These are phyloP conservation scores for Drosophila picticornis DNA, from an alignment of 2,888 invertebrate genomes.

Conservation along the genomic window DNA sequence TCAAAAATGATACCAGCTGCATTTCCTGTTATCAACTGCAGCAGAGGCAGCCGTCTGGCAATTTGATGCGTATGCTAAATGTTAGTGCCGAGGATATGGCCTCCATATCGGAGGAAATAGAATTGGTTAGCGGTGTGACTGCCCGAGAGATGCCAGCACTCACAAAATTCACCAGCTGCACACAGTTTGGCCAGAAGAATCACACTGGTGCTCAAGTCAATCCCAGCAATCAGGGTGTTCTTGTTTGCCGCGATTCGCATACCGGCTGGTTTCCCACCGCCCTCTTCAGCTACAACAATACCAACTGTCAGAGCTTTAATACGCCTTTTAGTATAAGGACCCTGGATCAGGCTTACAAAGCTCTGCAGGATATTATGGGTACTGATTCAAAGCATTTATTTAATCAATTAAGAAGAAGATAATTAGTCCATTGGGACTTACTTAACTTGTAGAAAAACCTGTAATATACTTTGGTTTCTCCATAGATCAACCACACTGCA, in stretches of 20 bases:
- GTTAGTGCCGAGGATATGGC: constrained; percentile 76
- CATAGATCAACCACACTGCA: constrained; percentile 79
- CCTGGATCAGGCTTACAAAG: constrained; percentile 70
- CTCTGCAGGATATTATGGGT: constrained; percentile 82
- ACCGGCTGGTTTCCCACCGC: constrained; percentile 91
- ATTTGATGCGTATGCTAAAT: constrained; percentile 64
- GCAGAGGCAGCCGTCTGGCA: constrained; percentile 65
- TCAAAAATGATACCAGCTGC: constrained; percentile 63
- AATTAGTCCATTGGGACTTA: neutral
- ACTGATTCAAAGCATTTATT: constrained; percentile 2
- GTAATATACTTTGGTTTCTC: neutral
- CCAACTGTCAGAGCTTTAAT: constrained; percentile 85
- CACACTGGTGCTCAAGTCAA: constrained; percentile 52
- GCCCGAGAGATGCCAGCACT: constrained; percentile 47
- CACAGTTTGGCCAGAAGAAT: constrained; percentile 74
- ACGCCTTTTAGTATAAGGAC: constrained; percentile 71
- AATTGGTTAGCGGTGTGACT: constrained; percentile 53
- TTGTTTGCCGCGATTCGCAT: constrained; percentile 88
- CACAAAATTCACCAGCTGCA: constrained; percentile 74
- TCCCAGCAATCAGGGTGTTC: constrained; percentile 88
- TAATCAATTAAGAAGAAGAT: neutral
- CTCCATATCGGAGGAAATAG: constrained; percentile 73
- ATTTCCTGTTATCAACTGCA: constrained; percentile 78
- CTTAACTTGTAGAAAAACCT: neutral
- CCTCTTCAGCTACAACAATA: constrained; percentile 87